phyloP scores from a whole-genome alignment of 2,113 vertebrate species.

The Trichechus manatus region DNA sequence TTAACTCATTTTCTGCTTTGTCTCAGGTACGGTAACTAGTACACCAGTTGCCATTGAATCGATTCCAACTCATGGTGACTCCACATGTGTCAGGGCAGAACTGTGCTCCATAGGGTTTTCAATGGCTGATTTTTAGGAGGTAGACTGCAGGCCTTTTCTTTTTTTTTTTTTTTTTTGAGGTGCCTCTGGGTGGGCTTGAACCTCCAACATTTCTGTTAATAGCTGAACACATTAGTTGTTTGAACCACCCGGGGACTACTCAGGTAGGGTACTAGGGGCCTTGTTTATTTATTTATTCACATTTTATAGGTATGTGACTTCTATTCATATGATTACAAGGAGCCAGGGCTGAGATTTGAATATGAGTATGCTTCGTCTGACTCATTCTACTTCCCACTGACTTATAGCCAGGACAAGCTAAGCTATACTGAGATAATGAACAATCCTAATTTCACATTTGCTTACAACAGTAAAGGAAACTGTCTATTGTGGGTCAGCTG shows the following conservation, averaged over 20 bases:
- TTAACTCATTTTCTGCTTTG: neutral
- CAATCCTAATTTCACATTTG: neutral
- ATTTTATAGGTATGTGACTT: neutral
- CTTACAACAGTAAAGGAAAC: neutral
- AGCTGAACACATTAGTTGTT: neutral
- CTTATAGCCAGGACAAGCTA: neutral
- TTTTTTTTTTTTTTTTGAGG: neutral
- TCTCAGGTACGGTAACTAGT: neutral
- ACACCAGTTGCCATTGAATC: neutral
- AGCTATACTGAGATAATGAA: neutral
- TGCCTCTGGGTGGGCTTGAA: neutral
- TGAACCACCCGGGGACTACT: neutral
- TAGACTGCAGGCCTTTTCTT: neutral
- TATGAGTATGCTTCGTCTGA: neutral
- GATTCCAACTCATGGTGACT: neutral
- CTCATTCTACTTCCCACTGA: neutral
- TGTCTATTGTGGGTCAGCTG: neutral
- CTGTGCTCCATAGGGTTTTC: neutral
- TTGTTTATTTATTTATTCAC: neutral
- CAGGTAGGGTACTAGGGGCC: fast-evolving
- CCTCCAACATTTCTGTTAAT: neutral
- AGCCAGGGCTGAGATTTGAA: neutral
- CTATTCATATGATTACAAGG: neutral
- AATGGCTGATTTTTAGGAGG: neutral
- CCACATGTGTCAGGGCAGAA: neutral